Conservation (phyloP, 1,140 invertebrate species). For the Drosophila hydei region DNA sequence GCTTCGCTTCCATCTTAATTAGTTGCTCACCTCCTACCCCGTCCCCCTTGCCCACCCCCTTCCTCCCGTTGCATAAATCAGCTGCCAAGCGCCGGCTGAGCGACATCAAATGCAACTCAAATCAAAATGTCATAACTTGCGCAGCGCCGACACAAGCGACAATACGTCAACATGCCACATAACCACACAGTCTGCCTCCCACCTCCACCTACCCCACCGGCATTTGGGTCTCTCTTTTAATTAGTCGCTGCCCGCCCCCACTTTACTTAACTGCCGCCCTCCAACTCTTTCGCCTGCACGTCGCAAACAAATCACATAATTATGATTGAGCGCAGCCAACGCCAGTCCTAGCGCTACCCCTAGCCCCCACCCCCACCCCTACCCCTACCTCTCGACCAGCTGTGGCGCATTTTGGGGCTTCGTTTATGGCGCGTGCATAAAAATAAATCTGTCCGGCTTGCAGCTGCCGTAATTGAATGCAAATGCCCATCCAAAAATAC, state of each 20-base stretch:
- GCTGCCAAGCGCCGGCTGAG: slow-evolving; percentile 54
- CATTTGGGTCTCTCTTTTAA: slow-evolving; percentile 50
- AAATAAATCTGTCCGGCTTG: slow-evolving; percentile 76
- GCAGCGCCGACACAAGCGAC: slow-evolving; percentile 67
- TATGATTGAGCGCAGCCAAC: slow-evolving; percentile 76
- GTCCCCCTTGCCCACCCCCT: neutral
- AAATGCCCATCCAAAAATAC: slow-evolving; percentile 80
- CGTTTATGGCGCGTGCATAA: slow-evolving; percentile 74
- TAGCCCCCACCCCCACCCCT: slow-evolving; percentile 39
- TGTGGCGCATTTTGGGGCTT: slow-evolving; percentile 75
- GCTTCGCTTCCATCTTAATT: slow-evolving; percentile 32
- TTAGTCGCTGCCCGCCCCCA: slow-evolving; percentile 58
- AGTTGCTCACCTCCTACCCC: slow-evolving; percentile 25
- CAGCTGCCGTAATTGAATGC: slow-evolving; percentile 81
- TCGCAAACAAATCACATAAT: slow-evolving; percentile 80
- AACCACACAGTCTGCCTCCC: neutral
- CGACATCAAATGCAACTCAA: slow-evolving; percentile 77
- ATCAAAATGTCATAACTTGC: slow-evolving; percentile 80
- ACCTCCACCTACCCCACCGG: neutral
- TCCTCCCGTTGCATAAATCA: slow-evolving; percentile 1
- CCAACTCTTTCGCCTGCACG: slow-evolving; percentile 32
- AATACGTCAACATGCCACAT: slow-evolving; percentile 70
- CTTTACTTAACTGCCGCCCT: neutral
- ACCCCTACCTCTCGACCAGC: neutral
- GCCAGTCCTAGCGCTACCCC: neutral